Base-by-base conservation (phyloP, 2,888 invertebrate genomes). In the Synanthedon formicaeformis region DNA sequence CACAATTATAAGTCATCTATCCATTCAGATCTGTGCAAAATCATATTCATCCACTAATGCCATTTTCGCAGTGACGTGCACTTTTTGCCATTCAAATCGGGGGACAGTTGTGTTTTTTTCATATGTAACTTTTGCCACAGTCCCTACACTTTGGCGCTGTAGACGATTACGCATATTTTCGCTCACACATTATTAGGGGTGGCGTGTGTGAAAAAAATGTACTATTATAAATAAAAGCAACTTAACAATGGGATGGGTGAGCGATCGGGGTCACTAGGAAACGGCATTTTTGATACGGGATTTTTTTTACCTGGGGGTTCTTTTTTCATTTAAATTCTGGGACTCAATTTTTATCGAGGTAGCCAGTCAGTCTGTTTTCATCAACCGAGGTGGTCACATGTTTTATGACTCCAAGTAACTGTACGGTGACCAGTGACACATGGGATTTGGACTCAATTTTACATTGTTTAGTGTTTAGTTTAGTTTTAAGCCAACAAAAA, bases 181-280 rank as follows among this genome's bases (percentile, higher is more conserved):
- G 80, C 84, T 84, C 79, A 75, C 74, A 83, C 73, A 71, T 78
- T 83, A 84, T 83, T 83, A 83, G 83, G 86, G 86, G 87, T 86
- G 80, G 74, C 71, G 78, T 83, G 82, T 85, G 81, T 84, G 85
- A 83, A 85, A 87, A 86, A 87, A 87, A 81, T 79, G 68, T 81
- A 80, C 81, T 82, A 85, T 86, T 86, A 85, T 86, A 85, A 87
- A 87, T 84, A 85, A 84, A 76, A 82, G 82, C 69, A 78, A 67
- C 69, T 63, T 65, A 75, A 87, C 86, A 87, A 87, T 81, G 78
- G 84, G 84, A 86, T 85, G 84, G 75, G 74, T 82, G 84, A 85
- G 73, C 77, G 85, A 87, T 87, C 86, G 84, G 87, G 87, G 87
- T 87, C 87, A 87, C 85, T 86, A 86, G 85, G 82, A 87, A 87